Conservation (phyloP, 2,113 vertebrate genomes). For the Ctenomys sociabilis region DNA sequence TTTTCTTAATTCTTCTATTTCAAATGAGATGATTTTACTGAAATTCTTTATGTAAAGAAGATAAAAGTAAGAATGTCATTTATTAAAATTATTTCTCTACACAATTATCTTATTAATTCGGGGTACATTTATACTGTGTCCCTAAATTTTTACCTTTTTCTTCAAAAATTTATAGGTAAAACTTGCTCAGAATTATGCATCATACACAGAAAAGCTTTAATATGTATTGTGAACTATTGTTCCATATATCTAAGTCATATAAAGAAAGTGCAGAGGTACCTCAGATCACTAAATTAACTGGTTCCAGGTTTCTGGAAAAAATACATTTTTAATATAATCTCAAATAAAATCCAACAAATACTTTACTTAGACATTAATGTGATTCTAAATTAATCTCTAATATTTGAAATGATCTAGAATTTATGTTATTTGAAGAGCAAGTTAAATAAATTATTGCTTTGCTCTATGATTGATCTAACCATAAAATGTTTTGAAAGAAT, state of each 20-base stretch:
- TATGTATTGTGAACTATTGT: not conserved
- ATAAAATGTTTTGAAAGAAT: conserved; percentile 5
- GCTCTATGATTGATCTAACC: not conserved
- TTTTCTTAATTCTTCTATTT: not conserved
- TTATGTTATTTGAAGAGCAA: not conserved
- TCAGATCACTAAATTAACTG: no score
- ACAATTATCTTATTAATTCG: not conserved
- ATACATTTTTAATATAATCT: conserved; percentile 13
- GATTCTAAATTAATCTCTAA: conserved; percentile 21
- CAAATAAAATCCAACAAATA: not conserved
- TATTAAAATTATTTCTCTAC: not conserved
- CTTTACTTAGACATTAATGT: conserved; percentile 3
- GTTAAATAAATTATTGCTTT: conserved; percentile 25
- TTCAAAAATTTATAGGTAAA: not conserved
- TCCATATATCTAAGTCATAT: not conserved
- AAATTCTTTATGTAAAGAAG: not conserved
- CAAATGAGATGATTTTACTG: not conserved
- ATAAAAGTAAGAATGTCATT: not conserved
- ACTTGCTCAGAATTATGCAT: not conserved
- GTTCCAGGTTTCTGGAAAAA: not conserved
- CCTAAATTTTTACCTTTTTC: conserved; percentile 23
- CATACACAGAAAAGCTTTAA: not conserved
- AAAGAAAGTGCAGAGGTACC: not conserved
- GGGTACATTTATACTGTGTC: not conserved
- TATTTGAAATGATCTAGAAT: not conserved